Base-by-base conservation (phyloP, 2,797 vertebrate species). In the Chelonia mydas region DNA sequence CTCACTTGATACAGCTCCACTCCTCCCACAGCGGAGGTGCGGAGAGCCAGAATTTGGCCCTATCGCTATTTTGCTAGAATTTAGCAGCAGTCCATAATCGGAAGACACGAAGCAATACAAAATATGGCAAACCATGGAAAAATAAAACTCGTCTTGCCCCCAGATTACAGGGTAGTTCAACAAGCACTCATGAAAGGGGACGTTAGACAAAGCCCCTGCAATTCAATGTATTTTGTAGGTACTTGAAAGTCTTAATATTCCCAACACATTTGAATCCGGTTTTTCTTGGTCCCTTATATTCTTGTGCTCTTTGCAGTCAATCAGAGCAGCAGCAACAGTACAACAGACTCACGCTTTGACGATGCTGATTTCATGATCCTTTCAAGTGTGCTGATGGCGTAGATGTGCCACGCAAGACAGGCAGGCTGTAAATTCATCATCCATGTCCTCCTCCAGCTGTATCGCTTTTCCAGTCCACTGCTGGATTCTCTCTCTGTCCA, bases 321-420 rank as follows among this genome's bases (percentile, higher is more conserved):
- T 17, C 1, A 8, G 11, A 50, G 41, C 13, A 77, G 45, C 74
- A 77, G 74, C 49, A 13, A 19, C 27, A 11, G 50, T 0, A 3
- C 68, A 11, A 47, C 0, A 3, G 21, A 3, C 37, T n/a, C 21
- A 0, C 0, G 6, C 54, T 59, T 17, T 84, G 78, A 27, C 55
- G 10, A 0, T 28, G 7, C 37, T 1, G 61, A 16, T 50, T 4
- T 61, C 61, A 3, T 5, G 0, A 23, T 11, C 53, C 77, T 33
- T 51, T 65, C 50, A 8, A 23, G 37, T 19, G 23, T 23, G 54
- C 4, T 0, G 21, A 53, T 4, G 0, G 28, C 41, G 6, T 12
- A 6, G 11, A 6, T 5, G n/a, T 11, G 17, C n/a, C 12, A 10
- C 41, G 37, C 15, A 33, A 81, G 51, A 15, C 13, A 1, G 31